Evolutionary conservation across 2,797 vertebrate species (phyloP).

Genomic region (Benthosema pterotum): DNA sequence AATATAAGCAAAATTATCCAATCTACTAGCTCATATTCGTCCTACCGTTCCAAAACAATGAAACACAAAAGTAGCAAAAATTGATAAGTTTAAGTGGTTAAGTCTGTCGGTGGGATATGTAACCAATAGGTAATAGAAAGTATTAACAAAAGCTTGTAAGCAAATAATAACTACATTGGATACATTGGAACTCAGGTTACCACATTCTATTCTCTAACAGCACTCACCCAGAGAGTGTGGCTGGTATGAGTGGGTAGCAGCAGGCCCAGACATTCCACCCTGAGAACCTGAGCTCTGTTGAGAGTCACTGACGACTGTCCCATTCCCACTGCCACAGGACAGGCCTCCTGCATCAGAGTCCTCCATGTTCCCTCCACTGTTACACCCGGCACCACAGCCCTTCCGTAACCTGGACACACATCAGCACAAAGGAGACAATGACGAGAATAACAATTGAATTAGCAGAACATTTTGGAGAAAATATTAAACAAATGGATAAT

Average conservation of each 20-base stretch:
- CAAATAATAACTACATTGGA: too few relatives aligned
- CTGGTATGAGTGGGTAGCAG: constrained; percentile 82
- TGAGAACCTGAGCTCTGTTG: constrained; percentile 88
- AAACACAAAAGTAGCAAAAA: too few relatives aligned
- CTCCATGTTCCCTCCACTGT: constrained; percentile 98
- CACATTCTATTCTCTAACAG: too few relatives aligned
- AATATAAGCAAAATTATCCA: too few relatives aligned
- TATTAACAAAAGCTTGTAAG: too few relatives aligned
- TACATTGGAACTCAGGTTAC: too few relatives aligned
- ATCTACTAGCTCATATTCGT: too few relatives aligned
- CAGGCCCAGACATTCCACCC: constrained; percentile 82
- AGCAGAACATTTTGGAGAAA: neutral
- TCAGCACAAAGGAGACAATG: constrained; percentile 9
- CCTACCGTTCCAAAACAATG: too few relatives aligned
- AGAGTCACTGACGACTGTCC: constrained; percentile 80
- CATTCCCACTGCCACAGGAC: constrained; percentile 88
- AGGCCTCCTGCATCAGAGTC: constrained; percentile 90
- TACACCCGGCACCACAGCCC: constrained; percentile 97
- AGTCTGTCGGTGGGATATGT: too few relatives aligned
- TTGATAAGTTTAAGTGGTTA: too few relatives aligned
- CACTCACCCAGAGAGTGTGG: constrained; percentile 87
- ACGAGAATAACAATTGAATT: neutral
- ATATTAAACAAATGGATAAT: constrained; percentile 4
- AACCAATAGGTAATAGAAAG: too few relatives aligned
- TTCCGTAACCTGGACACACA: constrained; percentile 85